Evolutionary conservation across 2,797 vertebrate species (phyloP).

Genomic region (Halcyon smyrnensis): DNA sequence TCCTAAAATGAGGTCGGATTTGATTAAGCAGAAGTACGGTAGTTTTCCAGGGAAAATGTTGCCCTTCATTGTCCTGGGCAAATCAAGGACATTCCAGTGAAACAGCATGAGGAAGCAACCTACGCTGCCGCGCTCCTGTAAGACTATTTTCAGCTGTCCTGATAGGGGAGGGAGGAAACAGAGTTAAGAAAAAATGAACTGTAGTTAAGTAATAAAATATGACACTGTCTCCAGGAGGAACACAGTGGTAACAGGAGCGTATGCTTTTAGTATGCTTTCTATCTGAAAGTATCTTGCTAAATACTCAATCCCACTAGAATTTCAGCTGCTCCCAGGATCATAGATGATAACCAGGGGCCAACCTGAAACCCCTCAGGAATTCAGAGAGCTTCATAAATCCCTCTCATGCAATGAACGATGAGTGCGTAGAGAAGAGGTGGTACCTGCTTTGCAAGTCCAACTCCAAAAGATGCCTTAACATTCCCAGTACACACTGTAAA

Average conservation of each 20-base stretch:
- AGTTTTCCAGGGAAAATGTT: not conserved
- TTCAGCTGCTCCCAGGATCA: not conserved
- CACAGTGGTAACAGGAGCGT: not conserved
- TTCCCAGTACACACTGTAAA: not conserved
- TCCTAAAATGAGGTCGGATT: not conserved
- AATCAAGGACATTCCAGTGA: not conserved
- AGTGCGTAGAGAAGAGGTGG: not conserved
- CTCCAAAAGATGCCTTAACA: not conserved
- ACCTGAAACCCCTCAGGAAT: not conserved
- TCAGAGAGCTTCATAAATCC: not conserved
- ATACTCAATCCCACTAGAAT: not conserved
- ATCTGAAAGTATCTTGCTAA: not conserved
- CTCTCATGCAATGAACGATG: accelerated
- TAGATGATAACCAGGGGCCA: not conserved
- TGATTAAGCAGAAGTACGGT: not conserved
- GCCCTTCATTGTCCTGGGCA: not conserved
- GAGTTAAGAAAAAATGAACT: not conserved
- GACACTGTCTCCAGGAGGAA: not conserved
- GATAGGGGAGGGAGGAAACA: not conserved
- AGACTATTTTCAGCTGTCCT: not conserved
- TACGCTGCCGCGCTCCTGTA: not conserved
- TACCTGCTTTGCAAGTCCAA: not conserved
- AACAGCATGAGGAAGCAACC: not conserved
- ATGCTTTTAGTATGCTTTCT: not conserved
- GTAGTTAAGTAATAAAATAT: not conserved